Percentiles rank a stretch among this genome's conserved stretches.
Conservation (phyloP, 2,797 vertebrate genomes). For the Eptatretus atami region DNA sequence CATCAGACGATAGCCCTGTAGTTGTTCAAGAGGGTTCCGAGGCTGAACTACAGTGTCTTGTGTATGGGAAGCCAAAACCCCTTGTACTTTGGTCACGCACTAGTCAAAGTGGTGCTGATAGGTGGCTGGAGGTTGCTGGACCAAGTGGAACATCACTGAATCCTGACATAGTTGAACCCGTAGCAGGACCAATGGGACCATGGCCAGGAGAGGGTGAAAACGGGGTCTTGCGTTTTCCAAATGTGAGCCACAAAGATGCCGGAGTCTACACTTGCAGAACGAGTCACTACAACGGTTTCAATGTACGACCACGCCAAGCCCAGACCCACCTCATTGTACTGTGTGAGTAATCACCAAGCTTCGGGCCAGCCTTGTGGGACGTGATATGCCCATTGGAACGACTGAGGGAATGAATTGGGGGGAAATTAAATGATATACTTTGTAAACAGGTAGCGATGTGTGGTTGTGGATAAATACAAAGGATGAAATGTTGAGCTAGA, state of each 20-base stretch:
- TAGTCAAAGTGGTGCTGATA: slow-evolving; percentile 17
- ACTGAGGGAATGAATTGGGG: too few relatives aligned
- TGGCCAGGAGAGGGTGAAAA: slow-evolving; percentile 30
- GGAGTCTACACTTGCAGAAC: slow-evolving; percentile 72
- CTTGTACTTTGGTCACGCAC: slow-evolving; percentile 55
- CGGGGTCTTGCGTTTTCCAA: slow-evolving; percentile 39
- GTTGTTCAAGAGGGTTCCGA: slow-evolving; percentile 41
- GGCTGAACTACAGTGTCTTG: slow-evolving; percentile 43
- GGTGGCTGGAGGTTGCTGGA: slow-evolving; percentile 41
- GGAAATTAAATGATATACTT: too few relatives aligned
- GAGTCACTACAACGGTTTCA: slow-evolving; percentile 73
- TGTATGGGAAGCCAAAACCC: slow-evolving; percentile 61
- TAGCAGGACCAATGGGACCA: slow-evolving; percentile 13
- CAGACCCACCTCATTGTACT: slow-evolving; percentile 64
- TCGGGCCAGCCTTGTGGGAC: too few relatives aligned
- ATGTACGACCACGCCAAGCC: slow-evolving; percentile 53
- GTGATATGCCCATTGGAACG: too few relatives aligned
- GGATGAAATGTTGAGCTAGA: too few relatives aligned
- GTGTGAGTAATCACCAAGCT: slow-evolving; percentile 31
- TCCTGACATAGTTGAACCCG: too few relatives aligned
- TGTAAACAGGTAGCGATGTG: too few relatives aligned
- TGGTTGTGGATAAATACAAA: too few relatives aligned
- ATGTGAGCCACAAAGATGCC: slow-evolving; percentile 47
- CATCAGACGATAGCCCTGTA: slow-evolving; percentile 16
- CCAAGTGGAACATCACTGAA: too few relatives aligned